These are phyloP conservation scores for Astreopora myriophthalma DNA, from an alignment of 64 coral and sea anemone species.

Conservation along the genomic window DNA sequence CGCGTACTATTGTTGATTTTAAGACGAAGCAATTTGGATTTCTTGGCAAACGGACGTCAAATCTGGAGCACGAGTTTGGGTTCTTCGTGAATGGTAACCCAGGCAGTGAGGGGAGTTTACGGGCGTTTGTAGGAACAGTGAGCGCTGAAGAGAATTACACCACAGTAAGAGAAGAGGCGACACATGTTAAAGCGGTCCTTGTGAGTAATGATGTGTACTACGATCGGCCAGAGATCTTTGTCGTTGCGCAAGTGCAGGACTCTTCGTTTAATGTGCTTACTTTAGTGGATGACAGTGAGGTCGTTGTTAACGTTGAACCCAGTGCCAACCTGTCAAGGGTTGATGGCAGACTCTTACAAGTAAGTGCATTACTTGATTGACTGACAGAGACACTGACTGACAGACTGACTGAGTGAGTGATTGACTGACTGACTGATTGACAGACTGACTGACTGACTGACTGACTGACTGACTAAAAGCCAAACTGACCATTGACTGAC, in stretches of 20 bases:
- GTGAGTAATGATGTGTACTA: slow-evolving; percentile 34
- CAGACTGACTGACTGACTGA: too few relatives aligned
- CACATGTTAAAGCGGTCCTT: slow-evolving; percentile 28
- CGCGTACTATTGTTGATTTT: slow-evolving; percentile 31
- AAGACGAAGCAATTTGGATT: slow-evolving; percentile 40
- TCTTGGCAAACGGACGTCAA: not conserved
- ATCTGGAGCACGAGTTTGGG: slow-evolving; percentile 4
- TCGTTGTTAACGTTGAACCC: slow-evolving; percentile 43
- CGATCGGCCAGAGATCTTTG: slow-evolving; percentile 28
- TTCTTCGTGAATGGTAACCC: slow-evolving; percentile 60
- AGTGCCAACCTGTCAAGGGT: slow-evolving; percentile 54
- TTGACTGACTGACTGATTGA: too few relatives aligned
- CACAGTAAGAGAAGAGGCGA: not conserved
- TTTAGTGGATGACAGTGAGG: slow-evolving; percentile 32
- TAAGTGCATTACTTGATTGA: not conserved
- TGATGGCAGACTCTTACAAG: slow-evolving; percentile 24
- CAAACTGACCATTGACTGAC: too few relatives aligned
- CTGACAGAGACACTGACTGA: too few relatives aligned
- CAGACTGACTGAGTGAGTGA: too few relatives aligned
- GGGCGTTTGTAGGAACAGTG: slow-evolving; percentile 12
- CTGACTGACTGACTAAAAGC: too few relatives aligned
- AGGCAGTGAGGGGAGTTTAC: slow-evolving; percentile 36
- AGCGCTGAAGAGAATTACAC: not conserved
- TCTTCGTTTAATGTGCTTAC: slow-evolving; percentile 36
- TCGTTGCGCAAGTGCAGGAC: slow-evolving; percentile 66